Evolutionary conservation across 2,888 invertebrate genomes (phyloP), one percentile per base, ranked within the genome.

Genomic region (Epirrhoe tristata): DNA sequence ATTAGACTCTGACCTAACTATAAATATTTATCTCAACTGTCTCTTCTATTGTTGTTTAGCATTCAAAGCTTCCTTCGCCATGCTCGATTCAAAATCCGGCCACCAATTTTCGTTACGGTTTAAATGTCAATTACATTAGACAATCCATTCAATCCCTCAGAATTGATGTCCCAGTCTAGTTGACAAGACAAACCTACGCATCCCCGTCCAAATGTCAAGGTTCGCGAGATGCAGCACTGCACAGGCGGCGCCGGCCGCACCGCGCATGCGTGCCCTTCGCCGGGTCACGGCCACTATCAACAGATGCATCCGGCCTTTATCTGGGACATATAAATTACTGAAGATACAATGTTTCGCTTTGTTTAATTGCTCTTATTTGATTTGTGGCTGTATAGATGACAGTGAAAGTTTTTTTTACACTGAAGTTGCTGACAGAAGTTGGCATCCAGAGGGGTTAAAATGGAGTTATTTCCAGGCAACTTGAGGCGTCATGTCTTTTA

Each of bases 271-370:
- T 75, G 76, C 69, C 66, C 69, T 58, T 56, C 59, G 58, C 58
- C 62, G 53, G 72, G 72, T 67, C 69, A 69, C 59, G 70, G 69
- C 63, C 74, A 74, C 60, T 72, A 72, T 77, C 76, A 74, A 72
- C 77, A 75, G 72, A 74, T 75, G 73, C 75, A 73, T 72, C 73
- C 73, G 73, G 58, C 16, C 58, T 58, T 51, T 64, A 68, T 68
- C 64, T 64, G 61, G 64, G 54, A 55, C 64, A 57, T 39, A 67
- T 64, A 64, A 54, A 64, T 68, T 61, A 54, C 31, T 32, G 32
- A 14, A 56, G 53, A 60, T 17, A 55, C 48, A 17, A 39, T 17
- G 17, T 14, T 52, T n/a, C 43, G 6, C n/a, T 54, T 63, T 46
- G 10, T 48, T 63, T 58, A 16, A 48, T 48, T 48, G 46, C 5